Conservation (phyloP, 2,888 invertebrate species). For the Kryphioiulus occultus region DNA sequence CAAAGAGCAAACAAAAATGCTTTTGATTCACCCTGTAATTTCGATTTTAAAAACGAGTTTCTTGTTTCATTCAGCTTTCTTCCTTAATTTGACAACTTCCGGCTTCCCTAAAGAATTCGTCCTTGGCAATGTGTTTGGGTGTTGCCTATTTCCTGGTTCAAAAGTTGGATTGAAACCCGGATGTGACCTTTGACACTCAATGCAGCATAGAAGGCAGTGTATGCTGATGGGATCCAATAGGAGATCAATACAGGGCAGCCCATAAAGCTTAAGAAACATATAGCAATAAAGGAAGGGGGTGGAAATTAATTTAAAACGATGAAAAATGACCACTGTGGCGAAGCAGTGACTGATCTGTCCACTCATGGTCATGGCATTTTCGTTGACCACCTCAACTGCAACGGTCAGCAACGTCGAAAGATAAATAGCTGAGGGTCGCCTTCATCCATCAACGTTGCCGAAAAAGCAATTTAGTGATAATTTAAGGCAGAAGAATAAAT, state of each 20-base stretch:
- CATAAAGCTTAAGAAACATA: not conserved
- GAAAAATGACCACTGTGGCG: not conserved
- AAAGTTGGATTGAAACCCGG: not conserved
- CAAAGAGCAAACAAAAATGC: not conserved
- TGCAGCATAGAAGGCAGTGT: not conserved
- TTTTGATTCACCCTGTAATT: not conserved
- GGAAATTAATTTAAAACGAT: not conserved
- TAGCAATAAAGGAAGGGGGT: not conserved
- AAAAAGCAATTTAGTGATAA: constrained; percentile 22
- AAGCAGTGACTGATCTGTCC: not conserved
- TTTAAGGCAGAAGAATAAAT: constrained; percentile 39
- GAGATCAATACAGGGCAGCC: not conserved
- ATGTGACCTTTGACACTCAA: not conserved
- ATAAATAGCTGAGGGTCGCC: not conserved
- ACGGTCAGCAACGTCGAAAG: not conserved
- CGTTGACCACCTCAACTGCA: constrained; percentile 8
- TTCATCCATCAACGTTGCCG: constrained; percentile 2
- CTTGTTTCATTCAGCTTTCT: not conserved
- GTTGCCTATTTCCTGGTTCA: not conserved
- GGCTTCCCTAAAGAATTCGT: not conserved
- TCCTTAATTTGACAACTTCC: not conserved
- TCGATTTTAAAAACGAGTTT: not conserved
- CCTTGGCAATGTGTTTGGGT: not conserved
- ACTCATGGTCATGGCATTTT: not conserved
- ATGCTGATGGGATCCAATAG: not conserved